Evolutionary conservation across 2,113 vertebrate genomes (phyloP), one percentile per base, ranked within the genome.

Genomic region (Neolamprologus hecqui): DNA sequence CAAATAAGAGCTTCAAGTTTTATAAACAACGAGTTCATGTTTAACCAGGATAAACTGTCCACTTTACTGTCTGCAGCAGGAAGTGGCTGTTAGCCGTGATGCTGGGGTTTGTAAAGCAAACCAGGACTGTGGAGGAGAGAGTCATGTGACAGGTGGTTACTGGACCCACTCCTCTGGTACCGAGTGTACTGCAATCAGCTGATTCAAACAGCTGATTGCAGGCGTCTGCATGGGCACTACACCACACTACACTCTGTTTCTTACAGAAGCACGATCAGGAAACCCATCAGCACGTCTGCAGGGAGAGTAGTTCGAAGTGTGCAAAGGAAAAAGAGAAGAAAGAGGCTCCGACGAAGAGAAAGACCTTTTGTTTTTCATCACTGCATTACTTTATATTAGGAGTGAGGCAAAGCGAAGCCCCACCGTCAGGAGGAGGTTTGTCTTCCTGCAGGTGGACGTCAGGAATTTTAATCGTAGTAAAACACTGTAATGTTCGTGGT

Each of bases 351-450:
- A n/a, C 0, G 17, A 51, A 51, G 49, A 51, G 4, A n/a, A 51
- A n/a, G 49, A 0, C 1, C n/a, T n/a, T 51, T 9, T 51, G 49
- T 51, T n/a, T 51, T 51, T 51, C 49, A 0, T 51, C 17, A 51
- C 49, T 9, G 49, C 17, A 51, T n/a, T n/a, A 51, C 49, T 51
- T 51, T 51, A 51, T 51, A 51, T 51, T 51, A n/a, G 49, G 49
- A 51, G 49, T 51, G 49, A 51, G 49, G 49, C 49, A n/a, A 51
- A 51, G 49, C 17, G 17, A 51, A 19, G 49, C 1, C 17, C 3
- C 1, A n/a, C 49, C 0, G 49, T 51, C 17, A 9, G 49, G 49
- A 19, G 47, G 47, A n/a, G 49, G 2, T 51, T 51, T 51, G 47
- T 0, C 17, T 51, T 51, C 47, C 49, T n/a, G 49, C 47, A 49